Percentiles rank a stretch among this genome's conserved stretches.
Evolutionary conservation across 2,888 invertebrate genomes (phyloP).

Genomic region (Scaptomyza caliginosa): DNA sequence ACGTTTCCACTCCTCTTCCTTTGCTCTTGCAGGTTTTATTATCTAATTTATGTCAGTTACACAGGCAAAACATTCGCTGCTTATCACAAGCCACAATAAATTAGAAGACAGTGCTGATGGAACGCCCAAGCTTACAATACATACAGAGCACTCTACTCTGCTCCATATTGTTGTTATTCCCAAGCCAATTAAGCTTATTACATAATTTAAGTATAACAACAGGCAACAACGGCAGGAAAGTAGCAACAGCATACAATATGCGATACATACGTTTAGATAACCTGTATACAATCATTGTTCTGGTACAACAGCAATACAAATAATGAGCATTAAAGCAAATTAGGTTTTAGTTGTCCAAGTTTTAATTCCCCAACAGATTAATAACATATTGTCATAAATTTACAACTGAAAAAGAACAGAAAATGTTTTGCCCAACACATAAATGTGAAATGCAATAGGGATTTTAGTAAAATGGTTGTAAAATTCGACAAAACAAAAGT

Average conservation of each 20-base stretch:
- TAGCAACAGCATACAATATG: slow-evolving; percentile 1
- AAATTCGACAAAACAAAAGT: too few species aligned
- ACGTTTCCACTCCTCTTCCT: neutral
- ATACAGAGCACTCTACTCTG: neutral
- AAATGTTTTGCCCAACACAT: too few species aligned
- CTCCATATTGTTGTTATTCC: slow-evolving; percentile 9
- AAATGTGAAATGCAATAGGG: too few species aligned
- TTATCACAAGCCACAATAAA: slow-evolving; percentile 76
- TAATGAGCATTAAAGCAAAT: neutral
- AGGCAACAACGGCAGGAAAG: slow-evolving; percentile 4
- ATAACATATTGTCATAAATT: neutral
- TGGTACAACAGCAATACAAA: slow-evolving; percentile 6
- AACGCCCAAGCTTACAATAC: slow-evolving; percentile 32
- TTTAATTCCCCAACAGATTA: neutral
- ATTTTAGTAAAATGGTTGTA: too few species aligned
- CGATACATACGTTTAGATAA: slow-evolving; percentile 33
- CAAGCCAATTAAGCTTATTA: slow-evolving; percentile 76
- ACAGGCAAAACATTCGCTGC: slow-evolving; percentile 43
- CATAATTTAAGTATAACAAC: slow-evolving; percentile 60
- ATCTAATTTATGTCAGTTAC: slow-evolving; percentile 68
- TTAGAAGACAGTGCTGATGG: slow-evolving; percentile 52
- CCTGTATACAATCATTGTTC: slow-evolving; percentile 24
- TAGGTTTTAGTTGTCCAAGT: neutral
- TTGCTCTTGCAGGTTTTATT: slow-evolving; percentile 43
- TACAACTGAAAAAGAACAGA: too few species aligned